Evolutionary conservation across 2,113 vertebrate species (phyloP), one percentile per base, ranked within the genome.

Genomic region (Oplegnathus fasciatus): DNA sequence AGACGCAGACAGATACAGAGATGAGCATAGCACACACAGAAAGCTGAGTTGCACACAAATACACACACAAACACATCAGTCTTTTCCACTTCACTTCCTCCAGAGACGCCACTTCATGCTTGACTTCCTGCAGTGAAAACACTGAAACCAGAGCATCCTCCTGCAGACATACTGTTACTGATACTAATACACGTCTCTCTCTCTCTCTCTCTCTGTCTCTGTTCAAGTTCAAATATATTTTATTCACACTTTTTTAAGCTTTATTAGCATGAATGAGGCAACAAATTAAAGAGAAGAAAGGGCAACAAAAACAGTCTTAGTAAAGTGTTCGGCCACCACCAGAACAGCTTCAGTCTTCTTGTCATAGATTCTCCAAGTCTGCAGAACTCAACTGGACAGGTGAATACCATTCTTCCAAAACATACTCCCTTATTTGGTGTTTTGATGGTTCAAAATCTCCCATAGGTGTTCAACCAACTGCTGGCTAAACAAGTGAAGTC

Each of bases 91-190:
- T 86, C 76, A 78, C 79, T 78, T 82, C 85, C 67, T 81, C 64
- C 79, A 62, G 17, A 89, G 66, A 82, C 26, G 6, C 14, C 37
- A 30, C 69, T 60, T 87, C 76, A 88, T 2, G 80, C 87, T 85
- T 0, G 58, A 83, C 64, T 89, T 68, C 66, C 79, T 78, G 86
- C 74, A 75, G 77, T 80, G 77, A 91, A 89, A 89, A 91, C 69
- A 79, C 32, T 77, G 40, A 82, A 69, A 83, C 3, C 6, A 20
- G 64, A 88, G 75, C 40, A 52, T 73, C 58, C 62, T 88, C 90
- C 87, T 83, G 57, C 84, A 75, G 89, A 79, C 74, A 80, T 78
- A 42, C 24, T 54, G 91, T 14, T 73, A 86, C 77, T 71, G 88
- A 87, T 61, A 89, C 78, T 68, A 52, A 78, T n/a, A 22, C 22